Percentiles rank a stretch among this genome's conserved stretches.
These are phyloP conservation scores for Polypedilum pembai DNA, from an alignment of 1,140 invertebrate species.

Conservation along the genomic window DNA sequence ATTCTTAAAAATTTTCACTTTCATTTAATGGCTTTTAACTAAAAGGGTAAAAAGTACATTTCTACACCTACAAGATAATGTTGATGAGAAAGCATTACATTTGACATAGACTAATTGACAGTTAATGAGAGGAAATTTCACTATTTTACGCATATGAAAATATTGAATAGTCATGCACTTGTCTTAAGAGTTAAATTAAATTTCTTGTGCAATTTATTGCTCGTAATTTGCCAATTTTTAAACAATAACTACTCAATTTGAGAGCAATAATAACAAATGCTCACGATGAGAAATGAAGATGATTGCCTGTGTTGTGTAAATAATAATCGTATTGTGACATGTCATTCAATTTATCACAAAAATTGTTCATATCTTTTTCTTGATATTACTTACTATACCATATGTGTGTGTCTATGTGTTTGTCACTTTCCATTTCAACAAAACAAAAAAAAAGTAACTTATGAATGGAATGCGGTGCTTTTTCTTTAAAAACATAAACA, in stretches of 20 bases:
- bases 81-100: too few relatives aligned
- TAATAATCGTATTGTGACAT: not conserved
- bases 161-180: constrained; percentile 2
- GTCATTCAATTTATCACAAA: constrained; percentile 5
- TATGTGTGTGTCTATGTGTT: not conserved
- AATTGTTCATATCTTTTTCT: not conserved
- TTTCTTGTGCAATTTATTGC: not conserved
- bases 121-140: too few relatives aligned
- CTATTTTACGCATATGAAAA: not conserved
- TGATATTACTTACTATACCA: not conserved
- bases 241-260: not conserved
- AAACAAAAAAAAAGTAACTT: not conserved
- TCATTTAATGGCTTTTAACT: not conserved
- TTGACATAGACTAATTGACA: too few relatives aligned
- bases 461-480: not conserved
- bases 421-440: not conserved
- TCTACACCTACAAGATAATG: too few relatives aligned
- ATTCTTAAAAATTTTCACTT: constrained; percentile 23
- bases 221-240: not conserved
- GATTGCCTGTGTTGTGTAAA: too few relatives aligned
- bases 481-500: not conserved
- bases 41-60: too few relatives aligned
- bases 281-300: not conserved
- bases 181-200: not conserved
- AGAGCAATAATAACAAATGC: not conserved